phyloP scores from a whole-genome alignment of 2,797 vertebrate genomes.

The Channa striata region DNA sequence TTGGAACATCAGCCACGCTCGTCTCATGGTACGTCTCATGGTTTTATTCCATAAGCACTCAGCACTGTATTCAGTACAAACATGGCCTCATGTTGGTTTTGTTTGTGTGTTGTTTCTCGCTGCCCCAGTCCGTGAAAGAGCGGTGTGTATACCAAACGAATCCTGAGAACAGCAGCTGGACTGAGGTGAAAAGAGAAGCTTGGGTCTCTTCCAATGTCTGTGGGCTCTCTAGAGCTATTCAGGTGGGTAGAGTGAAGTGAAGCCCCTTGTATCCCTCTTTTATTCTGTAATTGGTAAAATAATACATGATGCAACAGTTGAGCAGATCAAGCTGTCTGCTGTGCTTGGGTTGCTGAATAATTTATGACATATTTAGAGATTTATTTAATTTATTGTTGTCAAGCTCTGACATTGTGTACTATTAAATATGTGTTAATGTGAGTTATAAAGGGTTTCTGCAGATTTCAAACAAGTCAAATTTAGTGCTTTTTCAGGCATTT shows the following conservation, averaged over 20 bases:
- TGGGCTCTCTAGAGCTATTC: slow-evolving; percentile 93
- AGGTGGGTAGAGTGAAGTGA: slow-evolving; percentile 86
- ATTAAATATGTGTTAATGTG: neutral
- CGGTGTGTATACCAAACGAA: slow-evolving; percentile 91
- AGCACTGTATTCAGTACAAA: neutral
- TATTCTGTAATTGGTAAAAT: slow-evolving; percentile 36
- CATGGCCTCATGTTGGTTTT: slow-evolving; percentile 23
- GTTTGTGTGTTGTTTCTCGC: neutral
- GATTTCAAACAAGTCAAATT: too few species aligned
- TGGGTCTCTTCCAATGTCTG: slow-evolving; percentile 95
- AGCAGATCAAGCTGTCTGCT: neutral
- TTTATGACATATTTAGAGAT: slow-evolving; percentile 15
- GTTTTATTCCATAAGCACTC: neutral
- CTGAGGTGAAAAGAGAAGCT: slow-evolving; percentile 93
- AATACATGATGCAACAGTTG: slow-evolving; percentile 39
- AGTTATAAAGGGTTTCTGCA: neutral
- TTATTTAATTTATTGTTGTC: slow-evolving; percentile 12
- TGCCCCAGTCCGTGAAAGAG: slow-evolving; percentile 91
- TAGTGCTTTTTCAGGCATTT: too few species aligned
- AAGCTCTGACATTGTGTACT: neutral
- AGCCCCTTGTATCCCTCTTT: slow-evolving; percentile 8
- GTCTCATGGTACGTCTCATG: slow-evolving; percentile 88
- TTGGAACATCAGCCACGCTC: slow-evolving; percentile 96
- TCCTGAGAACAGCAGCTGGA: slow-evolving; percentile 92
- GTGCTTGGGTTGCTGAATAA: slow-evolving; percentile 22